Evolutionary conservation across 2,113 vertebrate genomes (phyloP), one percentile per base, ranked within the genome.

Genomic region (Ornithorhynchus anatinus): DNA sequence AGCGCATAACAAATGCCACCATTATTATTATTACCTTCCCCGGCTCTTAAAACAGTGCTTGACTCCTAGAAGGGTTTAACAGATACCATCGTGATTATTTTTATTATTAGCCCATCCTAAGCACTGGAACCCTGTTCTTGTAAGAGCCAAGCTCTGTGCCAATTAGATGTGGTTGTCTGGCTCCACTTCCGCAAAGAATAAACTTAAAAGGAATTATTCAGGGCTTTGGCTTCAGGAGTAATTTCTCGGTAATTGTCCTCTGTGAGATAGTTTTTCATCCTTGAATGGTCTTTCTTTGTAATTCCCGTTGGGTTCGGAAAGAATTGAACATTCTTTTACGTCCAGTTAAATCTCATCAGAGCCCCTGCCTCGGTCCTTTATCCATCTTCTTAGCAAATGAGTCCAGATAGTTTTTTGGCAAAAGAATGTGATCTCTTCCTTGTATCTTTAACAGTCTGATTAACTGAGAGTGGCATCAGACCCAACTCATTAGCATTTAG

Each of bases 381-480:
- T 35, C 53, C 54, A 40, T 63, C 66, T 44, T 47, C 54, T 22
- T 38, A 2, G 2, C 44, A 62, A 67, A 33, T 25, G 23, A 66
- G 52, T 33, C 45, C 32, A 2, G 66, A 54, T 11, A 53, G 59
- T 35, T 25, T 36, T n/a, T 0, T 39, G 80, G 65, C 36, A 50
- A 33, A 1, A n/a, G 61, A 6, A 4, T 13, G 43, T 0, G 6
- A 15, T 22, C 33, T 38, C n/a, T 38, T 63, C 67, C 71, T 44
- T 48, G 40, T 52, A 2, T 52, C 59, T 73, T 71, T 42, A 63
- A 42, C 63, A 17, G 56, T 40, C 59, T n/a, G 66, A 54, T 63
- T 45, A 72, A 57, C 43, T 13, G 57, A 31, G 66, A 29, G 20
- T 16, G 48, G 33, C 48, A 20, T 14, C 27, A 2, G 29, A 17